phyloP scores from a whole-genome alignment of 2,888 invertebrate genomes.

The Scaeva pyrastri region DNA sequence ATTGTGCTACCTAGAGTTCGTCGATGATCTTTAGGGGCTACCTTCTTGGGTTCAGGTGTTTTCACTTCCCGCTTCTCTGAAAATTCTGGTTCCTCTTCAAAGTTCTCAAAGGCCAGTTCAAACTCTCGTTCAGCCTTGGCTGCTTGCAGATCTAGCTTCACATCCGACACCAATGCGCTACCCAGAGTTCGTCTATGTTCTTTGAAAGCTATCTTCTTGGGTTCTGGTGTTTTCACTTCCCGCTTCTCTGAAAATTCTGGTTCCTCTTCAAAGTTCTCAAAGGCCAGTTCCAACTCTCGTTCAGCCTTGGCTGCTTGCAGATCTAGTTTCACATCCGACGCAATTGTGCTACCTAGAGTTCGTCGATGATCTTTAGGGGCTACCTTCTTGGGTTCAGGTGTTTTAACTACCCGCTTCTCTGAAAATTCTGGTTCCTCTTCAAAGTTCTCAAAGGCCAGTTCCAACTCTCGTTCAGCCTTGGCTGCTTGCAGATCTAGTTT shows the following conservation, averaged over 20 bases:
- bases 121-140: conserved; percentile 26
- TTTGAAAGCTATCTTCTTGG: background rate
- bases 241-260: background rate
- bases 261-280: background rate
- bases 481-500: conserved; percentile 44
- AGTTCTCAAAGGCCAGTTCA: conserved; percentile 47
- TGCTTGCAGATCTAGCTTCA: conserved; percentile 20
- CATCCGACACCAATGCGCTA: background rate
- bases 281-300: conserved; percentile 15
- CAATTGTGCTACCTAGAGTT: background rate
- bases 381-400: conserved; percentile 29
- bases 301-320: background rate
- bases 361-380: background rate
- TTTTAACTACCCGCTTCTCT: too few relatives aligned
- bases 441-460: conserved; percentile 57
- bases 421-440: conserved; percentile 55
- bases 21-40: background rate
- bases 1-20: conserved; percentile 20
- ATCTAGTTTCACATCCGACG: too few relatives aligned
- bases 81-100: conserved; percentile 31
- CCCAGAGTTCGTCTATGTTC: conserved; percentile 32
- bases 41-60: conserved; percentile 39
- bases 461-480: conserved; percentile 34
- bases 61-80: background rate
- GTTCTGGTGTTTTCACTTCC: background rate